Conservation (phyloP, 2,888 invertebrate genomes). For the Girardia tigrina region DNA sequence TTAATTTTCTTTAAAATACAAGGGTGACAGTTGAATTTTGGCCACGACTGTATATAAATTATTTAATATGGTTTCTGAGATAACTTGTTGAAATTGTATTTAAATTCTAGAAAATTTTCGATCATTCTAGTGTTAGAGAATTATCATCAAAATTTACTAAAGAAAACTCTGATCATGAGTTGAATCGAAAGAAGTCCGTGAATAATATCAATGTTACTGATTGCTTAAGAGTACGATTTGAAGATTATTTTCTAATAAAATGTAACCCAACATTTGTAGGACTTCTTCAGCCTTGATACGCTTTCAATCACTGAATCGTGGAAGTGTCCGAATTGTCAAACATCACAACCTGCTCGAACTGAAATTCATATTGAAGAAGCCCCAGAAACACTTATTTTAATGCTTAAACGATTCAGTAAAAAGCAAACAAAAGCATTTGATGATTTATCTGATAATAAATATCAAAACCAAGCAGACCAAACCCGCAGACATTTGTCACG, state of each 20-base stretch:
- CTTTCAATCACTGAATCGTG: neutral
- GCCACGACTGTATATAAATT: too few species aligned
- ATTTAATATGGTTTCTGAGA: neutral
- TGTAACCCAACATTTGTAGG: neutral
- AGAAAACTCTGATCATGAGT: neutral
- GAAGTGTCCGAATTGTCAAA: conserved; percentile 13
- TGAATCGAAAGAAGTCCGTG: neutral
- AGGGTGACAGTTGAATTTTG: too few species aligned
- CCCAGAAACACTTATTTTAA: neutral
- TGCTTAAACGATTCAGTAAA: neutral
- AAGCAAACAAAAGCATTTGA: neutral
- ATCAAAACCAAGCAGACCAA: neutral
- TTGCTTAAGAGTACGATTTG: neutral
- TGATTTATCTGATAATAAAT: neutral
- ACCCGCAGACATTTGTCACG: neutral
- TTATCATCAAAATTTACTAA: neutral
- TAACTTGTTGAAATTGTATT: neutral
- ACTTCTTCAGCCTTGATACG: conserved; percentile 18
- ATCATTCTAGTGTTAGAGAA: neutral
- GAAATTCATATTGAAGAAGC: conserved; percentile 7
- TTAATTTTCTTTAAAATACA: neutral
- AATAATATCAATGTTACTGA: conserved; percentile 11
- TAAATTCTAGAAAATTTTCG: neutral
- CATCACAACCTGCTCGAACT: neutral
- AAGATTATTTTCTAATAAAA: neutral